Evolutionary conservation across 2,797 vertebrate genomes (phyloP).

Genomic region (Alauda arvensis): DNA sequence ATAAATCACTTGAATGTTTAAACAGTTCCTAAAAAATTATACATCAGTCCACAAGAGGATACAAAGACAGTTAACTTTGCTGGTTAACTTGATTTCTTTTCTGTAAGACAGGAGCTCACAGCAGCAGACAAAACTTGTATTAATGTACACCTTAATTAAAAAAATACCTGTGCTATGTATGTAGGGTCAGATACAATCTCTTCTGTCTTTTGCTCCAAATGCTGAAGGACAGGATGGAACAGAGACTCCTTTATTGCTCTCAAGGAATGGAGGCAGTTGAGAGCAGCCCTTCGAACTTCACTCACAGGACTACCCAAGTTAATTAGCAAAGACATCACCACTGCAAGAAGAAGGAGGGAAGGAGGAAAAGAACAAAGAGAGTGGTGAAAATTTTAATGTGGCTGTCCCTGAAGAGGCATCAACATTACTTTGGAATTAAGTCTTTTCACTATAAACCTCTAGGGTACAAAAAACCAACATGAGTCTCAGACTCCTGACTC

Average conservation of each 20-base stretch:
- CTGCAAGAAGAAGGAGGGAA: conserved; percentile 56
- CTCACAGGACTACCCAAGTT: conserved; percentile 81
- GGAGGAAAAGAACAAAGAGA: neutral
- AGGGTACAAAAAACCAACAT: neutral
- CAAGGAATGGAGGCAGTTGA: conserved; percentile 76
- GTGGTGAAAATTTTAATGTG: neutral
- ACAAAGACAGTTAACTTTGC: neutral
- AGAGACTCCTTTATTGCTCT: conserved; percentile 61
- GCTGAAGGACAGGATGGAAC: conserved; percentile 76
- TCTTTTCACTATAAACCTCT: neutral
- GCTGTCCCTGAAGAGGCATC: neutral
- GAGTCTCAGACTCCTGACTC: neutral
- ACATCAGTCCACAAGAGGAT: neutral
- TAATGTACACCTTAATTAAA: neutral
- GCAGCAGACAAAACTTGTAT: neutral
- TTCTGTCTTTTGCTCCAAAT: conserved; percentile 78
- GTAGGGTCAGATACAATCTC: conserved; percentile 85
- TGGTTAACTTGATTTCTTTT: neutral
- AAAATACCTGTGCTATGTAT: conserved; percentile 81
- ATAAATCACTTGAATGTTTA: neutral
- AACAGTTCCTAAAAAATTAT: neutral
- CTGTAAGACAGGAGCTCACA: neutral
- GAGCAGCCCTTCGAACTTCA: conserved; percentile 85
- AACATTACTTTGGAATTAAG: neutral
- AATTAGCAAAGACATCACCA: conserved; percentile 81